Evolutionary conservation across 2,888 invertebrate genomes (phyloP).

Genomic region (Melinaea menophilus): DNA sequence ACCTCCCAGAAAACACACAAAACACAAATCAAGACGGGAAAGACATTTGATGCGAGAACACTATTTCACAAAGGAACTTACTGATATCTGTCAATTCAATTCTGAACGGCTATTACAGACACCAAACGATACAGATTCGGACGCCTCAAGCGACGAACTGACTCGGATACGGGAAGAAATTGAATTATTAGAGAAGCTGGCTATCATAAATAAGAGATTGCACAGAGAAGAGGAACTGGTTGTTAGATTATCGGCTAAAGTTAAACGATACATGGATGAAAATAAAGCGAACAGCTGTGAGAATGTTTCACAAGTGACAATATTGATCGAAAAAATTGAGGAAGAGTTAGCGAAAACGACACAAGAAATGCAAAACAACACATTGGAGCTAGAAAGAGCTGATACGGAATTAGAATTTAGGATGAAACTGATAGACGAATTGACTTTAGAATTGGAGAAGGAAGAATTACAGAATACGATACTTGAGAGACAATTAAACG

Average conservation of each 20-base stretch:
- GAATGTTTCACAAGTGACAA: slow-evolving; percentile 68
- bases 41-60: slow-evolving; percentile 75
- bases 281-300: slow-evolving; percentile 72
- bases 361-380: slow-evolving; percentile 75
- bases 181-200: slow-evolving; percentile 84
- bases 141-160: slow-evolving; percentile 70
- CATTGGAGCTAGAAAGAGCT: slow-evolving; percentile 67
- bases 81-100: slow-evolving; percentile 74
- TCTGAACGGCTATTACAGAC: slow-evolving; percentile 68
- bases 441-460: slow-evolving; percentile 74
- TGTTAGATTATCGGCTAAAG: slow-evolving; percentile 81
- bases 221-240: slow-evolving; percentile 85
- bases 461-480: slow-evolving; percentile 71
- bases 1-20: slow-evolving; percentile 72
- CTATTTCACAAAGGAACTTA: slow-evolving; percentile 75
- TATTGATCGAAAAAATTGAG: slow-evolving; percentile 73
- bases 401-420: slow-evolving; percentile 75
- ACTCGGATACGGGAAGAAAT: slow-evolving; percentile 81
- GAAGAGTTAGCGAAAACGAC: slow-evolving; percentile 69
- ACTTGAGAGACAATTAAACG: slow-evolving; percentile 68
- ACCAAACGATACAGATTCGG: slow-evolving; percentile 70
- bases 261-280: slow-evolving; percentile 78
- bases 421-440: slow-evolving; percentile 73
- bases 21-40: slow-evolving; percentile 75
- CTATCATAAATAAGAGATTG: slow-evolving; percentile 84